Base-by-base conservation (phyloP, 1,140 invertebrate species). In the Drosophila azteca region DNA sequence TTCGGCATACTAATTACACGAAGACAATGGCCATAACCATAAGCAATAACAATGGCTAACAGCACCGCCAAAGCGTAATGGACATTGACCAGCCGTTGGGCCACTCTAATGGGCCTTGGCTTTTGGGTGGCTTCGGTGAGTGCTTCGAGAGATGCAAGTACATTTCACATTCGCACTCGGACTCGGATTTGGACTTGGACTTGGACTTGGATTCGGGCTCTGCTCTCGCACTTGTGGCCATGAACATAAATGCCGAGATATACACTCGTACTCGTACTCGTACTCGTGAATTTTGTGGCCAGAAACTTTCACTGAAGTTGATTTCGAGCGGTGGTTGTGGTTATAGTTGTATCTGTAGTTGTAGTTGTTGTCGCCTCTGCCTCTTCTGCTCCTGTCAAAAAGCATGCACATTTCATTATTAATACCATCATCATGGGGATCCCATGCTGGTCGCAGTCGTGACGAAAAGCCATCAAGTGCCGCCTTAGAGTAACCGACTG, bases 401-500 rank as follows among this genome's bases (percentile, higher is more conserved):
- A 81, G 74, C 81, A 77, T 72, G 76, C 41, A 64, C 74, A 82
- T 81, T 88, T 88, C 78, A 88, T 88, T 75, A 83, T 88, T 73
- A 85, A 87, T 76, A 64, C 77, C 82, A 76, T 74, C 78, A 81
- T 57, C 64, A 48, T 57, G 55, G 67, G 35, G 9, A 20, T 13
- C 11, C 9, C 35, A 39, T 39, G 20, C 51, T 13, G 24, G 52
- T 58, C 62, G 50, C 74, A 63, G 77, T 87, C 83, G 82, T 87
- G 78, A 82, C 82, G 82, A 85, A 88, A 82, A 88, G 57, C 79
- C 83, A 88, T 79, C 82, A 78, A 55, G 68, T 80, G 73, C 62
- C 51, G 44, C 29, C 55, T 52, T 50, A 45, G 29, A 60, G 57
- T 29, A 45, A 35, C 35, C 35, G 72, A 53, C 83, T 87, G 83